phyloP scores from a whole-genome alignment of 2,888 invertebrate genomes.

The Drosophila buzzatii region DNA sequence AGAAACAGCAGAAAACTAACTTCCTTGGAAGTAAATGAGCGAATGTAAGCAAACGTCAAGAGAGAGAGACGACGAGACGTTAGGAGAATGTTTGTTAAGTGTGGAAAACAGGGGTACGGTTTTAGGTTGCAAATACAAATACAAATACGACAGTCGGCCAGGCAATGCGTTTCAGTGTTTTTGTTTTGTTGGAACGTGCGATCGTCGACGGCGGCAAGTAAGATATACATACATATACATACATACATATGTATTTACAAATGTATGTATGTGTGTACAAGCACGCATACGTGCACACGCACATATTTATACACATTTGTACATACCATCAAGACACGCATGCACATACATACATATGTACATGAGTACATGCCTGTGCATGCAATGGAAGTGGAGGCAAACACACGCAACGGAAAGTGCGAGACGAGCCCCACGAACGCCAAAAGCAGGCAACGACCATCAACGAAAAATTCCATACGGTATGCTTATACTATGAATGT shows the following conservation, averaged over 20 bases:
- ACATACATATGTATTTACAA: background rate
- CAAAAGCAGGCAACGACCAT: conserved; percentile 25
- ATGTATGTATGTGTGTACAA: background rate
- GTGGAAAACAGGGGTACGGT: background rate
- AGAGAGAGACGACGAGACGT: conserved; percentile 7
- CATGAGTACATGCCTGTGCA: background rate
- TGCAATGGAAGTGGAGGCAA: conserved; percentile 20
- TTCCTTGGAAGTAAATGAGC: conserved; percentile 46
- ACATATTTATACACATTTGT: background rate
- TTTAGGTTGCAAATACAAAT: conserved; percentile 33
- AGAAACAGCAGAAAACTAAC: conserved; percentile 28
- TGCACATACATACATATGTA: no score
- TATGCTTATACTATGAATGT: no score
- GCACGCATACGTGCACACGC: background rate
- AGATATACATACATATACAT: conserved; percentile 4
- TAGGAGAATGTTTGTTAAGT: background rate
- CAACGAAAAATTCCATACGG: conserved; percentile 22
- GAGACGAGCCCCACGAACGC: conserved; percentile 72
- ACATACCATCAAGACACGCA: background rate
- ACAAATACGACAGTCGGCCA: conserved; percentile 15
- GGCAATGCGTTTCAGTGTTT: conserved; percentile 28
- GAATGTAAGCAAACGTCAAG: conserved; percentile 21
- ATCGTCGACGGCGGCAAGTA: conserved; percentile 50
- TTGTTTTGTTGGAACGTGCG: conserved; percentile 28
- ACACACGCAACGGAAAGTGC: conserved; percentile 29